phyloP scores from a whole-genome alignment of 1,140 invertebrate species.

The Drosophila bocqueti region DNA sequence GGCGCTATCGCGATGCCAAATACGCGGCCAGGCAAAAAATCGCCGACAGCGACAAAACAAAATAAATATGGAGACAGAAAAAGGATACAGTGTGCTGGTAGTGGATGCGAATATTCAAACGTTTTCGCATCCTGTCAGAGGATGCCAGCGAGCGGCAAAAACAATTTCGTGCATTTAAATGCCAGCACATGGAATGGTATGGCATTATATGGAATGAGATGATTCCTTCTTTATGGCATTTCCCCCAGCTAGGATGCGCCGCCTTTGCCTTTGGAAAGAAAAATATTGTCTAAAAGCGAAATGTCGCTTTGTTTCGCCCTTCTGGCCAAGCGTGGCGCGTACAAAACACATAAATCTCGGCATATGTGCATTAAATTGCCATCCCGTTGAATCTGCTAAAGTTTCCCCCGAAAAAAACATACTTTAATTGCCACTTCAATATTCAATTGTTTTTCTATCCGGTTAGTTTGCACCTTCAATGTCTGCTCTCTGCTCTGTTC shows the following conservation, averaged over 20 bases:
- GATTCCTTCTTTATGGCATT: conserved; percentile 68
- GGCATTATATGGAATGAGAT: conserved; percentile 3
- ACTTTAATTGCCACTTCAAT: conserved; percentile 73
- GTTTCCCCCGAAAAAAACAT: conserved; percentile 4
- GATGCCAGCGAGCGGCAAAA: conserved; percentile 72
- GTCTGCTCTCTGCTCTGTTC: conserved; percentile 11
- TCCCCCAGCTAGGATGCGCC: conserved; percentile 23
- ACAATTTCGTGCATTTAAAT: conserved; percentile 81
- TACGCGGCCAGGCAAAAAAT: conserved; percentile 59
- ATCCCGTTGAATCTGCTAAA: conserved; percentile 24
- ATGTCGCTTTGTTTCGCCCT: conserved; percentile 75
- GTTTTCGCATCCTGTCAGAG: conserved; percentile 67
- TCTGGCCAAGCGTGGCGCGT: conserved; percentile 57
- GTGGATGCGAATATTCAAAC: conserved; percentile 54
- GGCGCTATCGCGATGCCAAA: conserved; percentile 76
- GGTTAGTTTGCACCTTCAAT: conserved; percentile 49
- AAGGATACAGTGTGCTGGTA: conserved; percentile 30
- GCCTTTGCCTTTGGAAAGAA: conserved; percentile 35
- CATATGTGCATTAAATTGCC: conserved; percentile 81
- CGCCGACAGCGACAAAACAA: conserved; percentile 51
- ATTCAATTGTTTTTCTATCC: conserved; percentile 79
- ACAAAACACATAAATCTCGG: conserved; percentile 81
- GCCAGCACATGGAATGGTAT: conserved; percentile 48
- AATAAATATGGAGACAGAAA: conserved; percentile 33
- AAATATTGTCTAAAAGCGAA: conserved; percentile 71